Conservation (phyloP, 2,888 invertebrate species). For the Lasiommata megera region DNA sequence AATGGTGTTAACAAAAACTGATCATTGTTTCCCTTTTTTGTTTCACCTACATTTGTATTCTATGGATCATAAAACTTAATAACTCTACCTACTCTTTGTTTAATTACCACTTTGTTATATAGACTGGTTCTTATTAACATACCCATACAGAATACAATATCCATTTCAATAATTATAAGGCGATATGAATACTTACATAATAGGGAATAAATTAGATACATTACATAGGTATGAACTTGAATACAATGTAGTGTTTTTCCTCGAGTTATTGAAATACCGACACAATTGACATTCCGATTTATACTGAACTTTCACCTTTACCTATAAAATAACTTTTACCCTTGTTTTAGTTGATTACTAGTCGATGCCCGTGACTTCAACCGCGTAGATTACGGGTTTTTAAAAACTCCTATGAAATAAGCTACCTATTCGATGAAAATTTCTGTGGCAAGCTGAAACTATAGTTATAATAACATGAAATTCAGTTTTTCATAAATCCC, state of each 20-base stretch:
- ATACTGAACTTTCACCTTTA: no score
- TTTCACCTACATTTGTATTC: neutral
- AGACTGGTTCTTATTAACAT: slow-evolving; percentile 16
- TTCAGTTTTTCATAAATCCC: no score
- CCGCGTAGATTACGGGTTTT: no score
- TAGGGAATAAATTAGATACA: slow-evolving; percentile 4
- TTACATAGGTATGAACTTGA: neutral
- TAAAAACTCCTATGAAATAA: no score
- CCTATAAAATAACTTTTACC: no score
- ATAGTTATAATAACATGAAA: no score
- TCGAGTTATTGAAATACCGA: no score
- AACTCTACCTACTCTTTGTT: slow-evolving; percentile 3
- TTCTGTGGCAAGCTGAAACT: no score
- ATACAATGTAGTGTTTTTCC: neutral
- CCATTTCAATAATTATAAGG: slow-evolving; percentile 1
- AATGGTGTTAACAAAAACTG: neutral
- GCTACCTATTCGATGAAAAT: no score
- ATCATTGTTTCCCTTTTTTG: neutral
- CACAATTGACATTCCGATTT: no score
- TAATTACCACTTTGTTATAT: slow-evolving; percentile 4
- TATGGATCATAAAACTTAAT: slow-evolving; percentile 6
- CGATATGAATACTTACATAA: neutral
- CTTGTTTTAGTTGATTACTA: no score
- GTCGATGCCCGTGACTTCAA: no score
- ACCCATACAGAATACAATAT: slow-evolving; percentile 3